A percentile compares a stretch with the other conserved stretches of the same genome.
These are phyloP conservation scores for Cosmorhoe ocellata DNA, from an alignment of 2,888 invertebrate species.

Conservation along the genomic window DNA sequence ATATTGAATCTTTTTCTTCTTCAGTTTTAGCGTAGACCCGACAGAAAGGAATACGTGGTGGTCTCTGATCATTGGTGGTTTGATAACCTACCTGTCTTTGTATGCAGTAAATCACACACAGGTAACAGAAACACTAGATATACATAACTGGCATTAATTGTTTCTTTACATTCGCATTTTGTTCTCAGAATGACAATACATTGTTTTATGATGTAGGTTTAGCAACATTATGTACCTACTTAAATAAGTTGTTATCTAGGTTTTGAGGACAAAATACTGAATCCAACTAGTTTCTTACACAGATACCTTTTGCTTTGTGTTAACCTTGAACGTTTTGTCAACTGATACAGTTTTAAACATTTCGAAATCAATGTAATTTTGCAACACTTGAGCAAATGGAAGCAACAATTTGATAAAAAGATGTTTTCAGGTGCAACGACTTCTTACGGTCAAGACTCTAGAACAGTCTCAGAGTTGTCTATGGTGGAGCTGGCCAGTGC, in stretches of 20 bases:
- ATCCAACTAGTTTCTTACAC: no score
- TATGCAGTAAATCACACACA: constrained; percentile 95
- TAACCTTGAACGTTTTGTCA: no score
- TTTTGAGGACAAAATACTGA: neutral
- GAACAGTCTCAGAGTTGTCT: constrained; percentile 87
- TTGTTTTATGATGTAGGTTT: no score
- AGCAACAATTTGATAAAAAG: no score
- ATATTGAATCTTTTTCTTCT: constrained; percentile 27
- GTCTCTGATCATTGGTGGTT: constrained; percentile 90
- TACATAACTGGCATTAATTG: neutral
- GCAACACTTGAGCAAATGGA: no score
- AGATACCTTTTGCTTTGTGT: no score
- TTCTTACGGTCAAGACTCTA: constrained; percentile 87
- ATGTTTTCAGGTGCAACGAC: constrained; percentile 84
- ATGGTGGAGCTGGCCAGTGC: constrained; percentile 92
- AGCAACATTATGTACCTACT: no score
- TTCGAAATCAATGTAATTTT: no score
- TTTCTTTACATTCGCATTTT: neutral
- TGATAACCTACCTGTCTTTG: constrained; percentile 89
- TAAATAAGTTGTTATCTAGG: no score
- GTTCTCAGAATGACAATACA: no score
- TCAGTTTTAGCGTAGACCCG: constrained; percentile 89
- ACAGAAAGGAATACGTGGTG: constrained; percentile 93
- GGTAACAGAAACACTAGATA: no score
- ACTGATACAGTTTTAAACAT: no score